Evolutionary conservation across 2,888 invertebrate genomes (phyloP), one percentile per base, ranked within the genome.

Genomic region (Coecobrya sp.): DNA sequence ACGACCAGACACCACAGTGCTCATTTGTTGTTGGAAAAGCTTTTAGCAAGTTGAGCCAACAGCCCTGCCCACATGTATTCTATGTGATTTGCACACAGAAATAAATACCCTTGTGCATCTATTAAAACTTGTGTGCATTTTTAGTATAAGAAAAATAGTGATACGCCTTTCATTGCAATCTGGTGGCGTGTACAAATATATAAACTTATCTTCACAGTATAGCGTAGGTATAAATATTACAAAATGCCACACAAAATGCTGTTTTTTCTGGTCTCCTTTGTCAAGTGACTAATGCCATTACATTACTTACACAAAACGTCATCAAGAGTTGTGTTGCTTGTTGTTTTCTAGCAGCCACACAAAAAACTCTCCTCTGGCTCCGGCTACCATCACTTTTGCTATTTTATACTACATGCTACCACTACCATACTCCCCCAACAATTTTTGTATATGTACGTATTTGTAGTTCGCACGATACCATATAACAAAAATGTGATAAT

Each of bases 41-140:
- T 89, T 89, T 89, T 89, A 89, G 89, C 82, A 68, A 89, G 68
- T 81, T 68, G 89, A 89, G 89, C 89, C 89, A 89, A 82, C 82
- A 82, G 89, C 30, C 82, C 89, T 68, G 89, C 89, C 89, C 89
- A 89, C 89, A 59, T 65, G 65, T 76, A 76, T 49, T 49, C 4
- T 73, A n/a, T 73, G 70, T 76, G 76, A 76, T 76, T 25, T 76
- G 27, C 27, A 42, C 73, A 36, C 36, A 68, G 3, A 73, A 62
- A 73, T 73, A 73, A 73, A 73, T 73, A 42, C 42, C 22, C 42
- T 11, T 73, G 19, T 73, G 73, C 22, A 73, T 73, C 45, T 76
- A 30, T 45, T 76, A 76, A 76, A 49, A 76, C 76, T 49, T 76
- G 49, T 49, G 45, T 49, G 45, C 76, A 76, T 45, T 45, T 76